Conservation (phyloP, 2,888 invertebrate genomes). For the Smittia aterrima region DNA sequence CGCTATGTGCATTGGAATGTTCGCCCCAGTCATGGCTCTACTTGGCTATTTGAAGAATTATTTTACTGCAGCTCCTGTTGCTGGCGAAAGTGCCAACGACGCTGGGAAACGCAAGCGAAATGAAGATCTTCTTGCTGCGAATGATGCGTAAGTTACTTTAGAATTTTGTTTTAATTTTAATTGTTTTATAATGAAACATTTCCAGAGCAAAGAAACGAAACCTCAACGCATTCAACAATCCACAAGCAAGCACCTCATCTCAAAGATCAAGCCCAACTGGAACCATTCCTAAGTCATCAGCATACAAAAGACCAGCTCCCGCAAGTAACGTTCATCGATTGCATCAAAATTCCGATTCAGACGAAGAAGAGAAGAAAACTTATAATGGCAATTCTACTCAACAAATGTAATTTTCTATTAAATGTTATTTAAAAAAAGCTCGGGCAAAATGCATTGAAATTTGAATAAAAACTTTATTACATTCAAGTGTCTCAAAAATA, state of each 20-base stretch:
- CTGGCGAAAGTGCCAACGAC: background rate
- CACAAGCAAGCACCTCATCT: background rate
- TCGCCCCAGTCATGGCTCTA: slow-evolving; percentile 6
- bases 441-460: too few relatives aligned
- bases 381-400: slow-evolving; percentile 40
- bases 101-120: slow-evolving; percentile 29
- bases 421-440: background rate
- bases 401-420: slow-evolving; percentile 28
- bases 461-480: too few relatives aligned
- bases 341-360: slow-evolving; percentile 30
- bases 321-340: slow-evolving; percentile 32
- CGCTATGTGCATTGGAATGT: slow-evolving; percentile 10
- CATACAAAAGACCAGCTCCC: slow-evolving; percentile 19
- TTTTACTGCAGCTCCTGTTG: background rate
- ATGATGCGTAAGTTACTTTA: slow-evolving; percentile 31
- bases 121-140: slow-evolving; percentile 19
- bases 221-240: background rate
- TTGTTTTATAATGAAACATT: background rate
- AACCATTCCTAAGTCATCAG: slow-evolving; percentile 12
- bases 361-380: slow-evolving; percentile 33
- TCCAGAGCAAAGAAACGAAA: slow-evolving; percentile 34
- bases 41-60: slow-evolving; percentile 21
- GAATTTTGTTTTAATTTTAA: background rate
- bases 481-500: too few relatives aligned
- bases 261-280: background rate